Percentiles rank a stretch among this genome's conserved stretches.
Evolutionary conservation across 2,888 invertebrate genomes (phyloP).

Genomic region (Eupsilia transversa): DNA sequence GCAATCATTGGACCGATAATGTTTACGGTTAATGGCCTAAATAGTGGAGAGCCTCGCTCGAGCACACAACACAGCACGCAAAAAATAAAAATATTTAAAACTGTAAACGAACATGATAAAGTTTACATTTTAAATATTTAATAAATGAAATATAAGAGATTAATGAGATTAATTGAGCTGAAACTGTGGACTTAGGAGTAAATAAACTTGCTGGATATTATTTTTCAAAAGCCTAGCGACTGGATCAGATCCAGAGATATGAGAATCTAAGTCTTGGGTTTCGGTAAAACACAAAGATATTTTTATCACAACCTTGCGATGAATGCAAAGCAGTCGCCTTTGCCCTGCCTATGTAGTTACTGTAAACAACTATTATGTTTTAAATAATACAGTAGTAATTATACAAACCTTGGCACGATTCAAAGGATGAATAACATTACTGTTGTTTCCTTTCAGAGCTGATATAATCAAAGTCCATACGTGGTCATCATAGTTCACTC

Average conservation of each 20-base stretch:
- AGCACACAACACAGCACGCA: too few species aligned
- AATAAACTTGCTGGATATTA: too few species aligned
- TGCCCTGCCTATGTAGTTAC: not conserved
- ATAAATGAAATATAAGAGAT: too few species aligned
- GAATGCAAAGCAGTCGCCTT: not conserved
- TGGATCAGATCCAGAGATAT: not conserved
- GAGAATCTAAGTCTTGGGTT: not conserved
- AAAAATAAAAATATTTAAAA: too few species aligned
- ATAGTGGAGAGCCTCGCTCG: too few species aligned
- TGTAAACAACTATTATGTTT: constrained; percentile 14
- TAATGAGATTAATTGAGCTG: too few species aligned
- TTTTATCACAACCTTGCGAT: not conserved
- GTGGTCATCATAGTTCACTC: constrained; percentile 92
- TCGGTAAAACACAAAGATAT: not conserved
- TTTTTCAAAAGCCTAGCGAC: not conserved
- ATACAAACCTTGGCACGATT: constrained; percentile 92
- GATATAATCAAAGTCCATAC: constrained; percentile 89
- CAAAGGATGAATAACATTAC: constrained; percentile 90
- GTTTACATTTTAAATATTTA: too few species aligned
- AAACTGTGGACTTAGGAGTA: too few species aligned
- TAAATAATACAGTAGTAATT: not conserved
- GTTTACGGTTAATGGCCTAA: too few species aligned
- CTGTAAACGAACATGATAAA: too few species aligned
- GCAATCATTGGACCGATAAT: too few species aligned
- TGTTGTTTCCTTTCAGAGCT: constrained; percentile 83